Conservation (phyloP, 2,888 invertebrate genomes). For the Phortica okadai region DNA sequence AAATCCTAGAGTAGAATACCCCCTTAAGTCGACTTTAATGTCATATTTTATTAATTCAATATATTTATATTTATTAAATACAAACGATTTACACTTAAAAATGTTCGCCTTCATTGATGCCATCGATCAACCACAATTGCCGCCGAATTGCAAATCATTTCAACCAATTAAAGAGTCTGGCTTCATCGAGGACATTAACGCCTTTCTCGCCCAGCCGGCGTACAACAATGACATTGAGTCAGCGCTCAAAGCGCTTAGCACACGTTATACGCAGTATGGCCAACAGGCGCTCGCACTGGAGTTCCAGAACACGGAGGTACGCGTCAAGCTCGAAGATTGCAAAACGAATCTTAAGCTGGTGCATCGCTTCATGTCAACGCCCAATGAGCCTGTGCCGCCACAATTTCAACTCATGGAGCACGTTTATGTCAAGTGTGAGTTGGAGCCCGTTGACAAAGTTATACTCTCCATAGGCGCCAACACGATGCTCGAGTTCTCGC, state of each 20-base stretch:
- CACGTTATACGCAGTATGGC: conserved; percentile 20
- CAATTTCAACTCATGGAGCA: conserved; percentile 27
- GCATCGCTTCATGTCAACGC: conserved; percentile 25
- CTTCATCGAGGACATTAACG: conserved; percentile 27
- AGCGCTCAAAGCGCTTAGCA: conserved; percentile 4
- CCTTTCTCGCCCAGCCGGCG: conserved; percentile 28
- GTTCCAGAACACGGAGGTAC: not conserved
- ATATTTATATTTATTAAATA: not conserved
- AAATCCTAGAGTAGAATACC: no score
- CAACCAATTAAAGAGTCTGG: conserved; percentile 29
- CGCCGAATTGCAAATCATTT: conserved; percentile 29
- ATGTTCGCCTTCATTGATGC: conserved; percentile 43
- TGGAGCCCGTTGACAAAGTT: conserved; percentile 38
- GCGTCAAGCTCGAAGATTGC: conserved; percentile 27
- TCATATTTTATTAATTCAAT: not conserved
- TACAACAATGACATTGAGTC: conserved; percentile 14
- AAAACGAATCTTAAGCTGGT: conserved; percentile 43
- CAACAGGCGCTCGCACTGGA: conserved; percentile 24
- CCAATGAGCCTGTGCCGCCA: not conserved
- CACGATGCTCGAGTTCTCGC: conserved; percentile 35
- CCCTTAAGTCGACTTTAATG: not conserved
- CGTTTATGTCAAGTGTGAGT: conserved; percentile 20
- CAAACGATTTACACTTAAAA: not conserved
- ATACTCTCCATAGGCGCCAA: conserved; percentile 27
- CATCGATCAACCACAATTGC: conserved; percentile 34